Percentiles rank a stretch among this genome's conserved stretches.
Evolutionary conservation across 2,888 invertebrate species (phyloP).

Genomic region (Polydrusus pterygomalis): DNA sequence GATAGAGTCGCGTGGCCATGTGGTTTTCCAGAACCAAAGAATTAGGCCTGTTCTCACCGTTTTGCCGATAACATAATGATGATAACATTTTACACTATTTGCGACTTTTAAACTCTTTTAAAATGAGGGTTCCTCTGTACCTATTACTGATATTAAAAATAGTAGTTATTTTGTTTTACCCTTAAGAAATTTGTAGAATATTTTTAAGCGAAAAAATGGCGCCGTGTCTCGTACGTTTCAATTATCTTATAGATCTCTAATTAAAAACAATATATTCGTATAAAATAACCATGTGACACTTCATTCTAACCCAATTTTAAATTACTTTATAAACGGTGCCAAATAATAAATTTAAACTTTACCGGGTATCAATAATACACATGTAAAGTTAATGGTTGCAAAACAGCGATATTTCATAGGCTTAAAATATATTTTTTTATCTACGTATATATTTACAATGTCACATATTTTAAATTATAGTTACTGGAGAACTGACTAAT

Average conservation of each 20-base stretch:
- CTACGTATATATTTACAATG: background rate
- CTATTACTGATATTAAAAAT: too few species aligned
- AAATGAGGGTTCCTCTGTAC: too few species aligned
- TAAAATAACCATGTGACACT: background rate
- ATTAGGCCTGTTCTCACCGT: too few species aligned
- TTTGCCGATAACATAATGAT: too few species aligned
- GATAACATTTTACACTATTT: too few species aligned
- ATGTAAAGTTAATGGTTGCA: constrained; percentile 10
- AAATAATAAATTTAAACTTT: constrained; percentile 1
- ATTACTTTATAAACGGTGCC: background rate
- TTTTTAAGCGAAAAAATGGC: too few species aligned
- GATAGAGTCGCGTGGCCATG: too few species aligned
- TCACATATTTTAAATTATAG: background rate
- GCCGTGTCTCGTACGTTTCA: too few species aligned
- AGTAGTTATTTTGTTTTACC: too few species aligned
- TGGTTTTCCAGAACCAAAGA: too few species aligned
- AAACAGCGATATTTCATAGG: constrained; percentile 6
- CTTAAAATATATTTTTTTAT: constrained; percentile 10
- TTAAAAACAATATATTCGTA: background rate
- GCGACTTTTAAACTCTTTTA: too few species aligned
- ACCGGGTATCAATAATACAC: constrained; percentile 14
- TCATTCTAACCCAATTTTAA: background rate
- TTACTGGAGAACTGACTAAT: background rate
- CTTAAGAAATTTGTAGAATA: too few species aligned
- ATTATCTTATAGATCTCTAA: background rate